A percentile compares a stretch with the other conserved stretches of the same genome.
Evolutionary conservation across 2,888 invertebrate genomes (phyloP).

Genomic region (Apodemia mormo): DNA sequence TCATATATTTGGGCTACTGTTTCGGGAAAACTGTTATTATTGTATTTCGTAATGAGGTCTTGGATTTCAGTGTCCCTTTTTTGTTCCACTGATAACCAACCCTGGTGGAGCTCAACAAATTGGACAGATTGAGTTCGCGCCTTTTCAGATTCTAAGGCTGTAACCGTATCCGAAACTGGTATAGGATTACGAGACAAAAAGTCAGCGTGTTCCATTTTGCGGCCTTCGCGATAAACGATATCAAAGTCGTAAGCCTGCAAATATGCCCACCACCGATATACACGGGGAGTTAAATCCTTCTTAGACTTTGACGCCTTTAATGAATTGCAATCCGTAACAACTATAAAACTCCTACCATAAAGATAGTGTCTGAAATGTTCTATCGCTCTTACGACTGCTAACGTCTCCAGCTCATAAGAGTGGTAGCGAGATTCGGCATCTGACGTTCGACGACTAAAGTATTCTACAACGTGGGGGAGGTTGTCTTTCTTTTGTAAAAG

Average conservation of each 20-base stretch:
- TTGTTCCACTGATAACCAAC: constrained; percentile 14
- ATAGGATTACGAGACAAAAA: constrained; percentile 19
- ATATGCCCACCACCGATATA: constrained; percentile 33
- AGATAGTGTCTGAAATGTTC: too few species aligned
- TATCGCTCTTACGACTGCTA: too few species aligned
- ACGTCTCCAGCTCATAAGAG: constrained; percentile 26
- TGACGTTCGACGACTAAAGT: constrained; percentile 29
- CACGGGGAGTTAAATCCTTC: constrained; percentile 35
- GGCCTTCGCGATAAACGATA: constrained; percentile 28
- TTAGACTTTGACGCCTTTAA: constrained; percentile 31
- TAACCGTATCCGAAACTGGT: not conserved
- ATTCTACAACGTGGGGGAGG: constrained; percentile 27
- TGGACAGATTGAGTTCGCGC: not conserved
- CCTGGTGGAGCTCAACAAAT: not conserved
- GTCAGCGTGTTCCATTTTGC: constrained; percentile 29
- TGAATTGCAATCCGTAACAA: too few species aligned
- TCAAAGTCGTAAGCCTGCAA: constrained; percentile 33
- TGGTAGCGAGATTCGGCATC: constrained; percentile 24
- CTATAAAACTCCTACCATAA: too few species aligned
- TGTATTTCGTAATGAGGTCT: not conserved
- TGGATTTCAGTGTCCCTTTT: constrained; percentile 5
- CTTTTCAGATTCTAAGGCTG: not conserved
- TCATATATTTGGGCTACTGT: constrained; percentile 8
- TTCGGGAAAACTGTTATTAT: not conserved
- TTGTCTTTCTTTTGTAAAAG: too few species aligned